A percentile compares a stretch with the other conserved stretches of the same genome.
phyloP scores from a whole-genome alignment of 1,140 invertebrate species.

The Chelonus insularis region DNA sequence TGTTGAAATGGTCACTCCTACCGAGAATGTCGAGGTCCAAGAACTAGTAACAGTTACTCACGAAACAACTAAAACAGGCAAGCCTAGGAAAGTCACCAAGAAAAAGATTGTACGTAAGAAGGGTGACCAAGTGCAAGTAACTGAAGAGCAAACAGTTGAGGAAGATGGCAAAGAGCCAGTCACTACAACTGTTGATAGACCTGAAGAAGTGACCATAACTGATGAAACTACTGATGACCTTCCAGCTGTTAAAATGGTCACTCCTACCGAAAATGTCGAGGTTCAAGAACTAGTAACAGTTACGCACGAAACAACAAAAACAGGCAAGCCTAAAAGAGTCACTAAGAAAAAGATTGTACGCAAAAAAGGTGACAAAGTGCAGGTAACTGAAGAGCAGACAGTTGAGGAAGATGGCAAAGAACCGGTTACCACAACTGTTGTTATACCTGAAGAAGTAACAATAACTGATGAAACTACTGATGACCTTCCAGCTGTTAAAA shows the following conservation, averaged over 20 bases:
- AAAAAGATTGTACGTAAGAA: slow-evolving; percentile 52
- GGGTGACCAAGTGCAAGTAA: slow-evolving; percentile 54
- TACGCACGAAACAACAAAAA: slow-evolving; percentile 28
- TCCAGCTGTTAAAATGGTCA: not conserved
- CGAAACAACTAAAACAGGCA: not conserved
- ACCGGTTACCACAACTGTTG: slow-evolving; percentile 16
- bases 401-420: slow-evolving; percentile 33
- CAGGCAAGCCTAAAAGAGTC: slow-evolving; percentile 31
- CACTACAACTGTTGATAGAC: slow-evolving; percentile 31
- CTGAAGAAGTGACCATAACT: slow-evolving; percentile 16
- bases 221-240: slow-evolving; percentile 18
- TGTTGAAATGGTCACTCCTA: not conserved
- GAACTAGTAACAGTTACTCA: slow-evolving; percentile 25
- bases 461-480: slow-evolving; percentile 17
- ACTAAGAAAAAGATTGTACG: slow-evolving; percentile 32
- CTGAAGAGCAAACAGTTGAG: slow-evolving; percentile 54
- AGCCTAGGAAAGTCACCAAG: not conserved
- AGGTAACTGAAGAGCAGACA: slow-evolving; percentile 29
- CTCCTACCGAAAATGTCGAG: slow-evolving; percentile 30
- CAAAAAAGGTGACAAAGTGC: slow-evolving; percentile 25
- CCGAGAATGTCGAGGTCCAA: slow-evolving; percentile 24
- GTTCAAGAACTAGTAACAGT: slow-evolving; percentile 19
- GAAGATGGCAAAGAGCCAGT: slow-evolving; percentile 53
- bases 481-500: not conserved
- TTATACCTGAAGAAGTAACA: slow-evolving; percentile 9